phyloP scores from a whole-genome alignment of 2,113 vertebrate genomes.

The Oncorhynchus kisutch region DNA sequence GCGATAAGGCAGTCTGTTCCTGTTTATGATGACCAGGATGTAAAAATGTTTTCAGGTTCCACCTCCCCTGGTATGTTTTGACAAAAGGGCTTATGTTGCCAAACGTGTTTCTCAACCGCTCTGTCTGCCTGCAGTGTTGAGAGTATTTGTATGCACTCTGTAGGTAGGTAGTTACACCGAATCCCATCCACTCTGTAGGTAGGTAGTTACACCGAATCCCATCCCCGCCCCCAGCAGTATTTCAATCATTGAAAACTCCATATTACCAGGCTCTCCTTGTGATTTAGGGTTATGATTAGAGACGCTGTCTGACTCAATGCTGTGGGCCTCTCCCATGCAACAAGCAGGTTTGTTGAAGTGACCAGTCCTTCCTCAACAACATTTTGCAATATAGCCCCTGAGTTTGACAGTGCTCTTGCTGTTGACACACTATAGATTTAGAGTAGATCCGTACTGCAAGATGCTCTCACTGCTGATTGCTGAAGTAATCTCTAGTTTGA shows the following conservation, averaged over 20 bases:
- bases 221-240: slow-evolving; percentile 35
- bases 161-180: slow-evolving; percentile 5
- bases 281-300: slow-evolving; percentile 1
- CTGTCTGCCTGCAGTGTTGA: background rate
- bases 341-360: background rate
- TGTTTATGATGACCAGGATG: slow-evolving; percentile 18
- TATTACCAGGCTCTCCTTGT: slow-evolving; percentile 32
- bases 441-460: background rate
- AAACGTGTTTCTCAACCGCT: slow-evolving; percentile 66
- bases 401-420: background rate
- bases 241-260: slow-evolving; percentile 48
- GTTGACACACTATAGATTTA: background rate
- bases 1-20: background rate
- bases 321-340: background rate
- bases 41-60: slow-evolving; percentile 27
- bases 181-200: slow-evolving; percentile 18
- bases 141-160: slow-evolving; percentile 53
- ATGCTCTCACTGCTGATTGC: slow-evolving; percentile 1
- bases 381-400: background rate
- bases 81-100: slow-evolving; percentile 50
- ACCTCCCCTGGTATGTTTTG: slow-evolving; percentile 45
- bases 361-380: background rate
- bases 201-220: slow-evolving; percentile 17
- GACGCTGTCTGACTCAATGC: background rate
- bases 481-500: slow-evolving; percentile 1